phyloP scores from a whole-genome alignment of 2,113 vertebrate genomes.

The Paraplagusia blochii region DNA sequence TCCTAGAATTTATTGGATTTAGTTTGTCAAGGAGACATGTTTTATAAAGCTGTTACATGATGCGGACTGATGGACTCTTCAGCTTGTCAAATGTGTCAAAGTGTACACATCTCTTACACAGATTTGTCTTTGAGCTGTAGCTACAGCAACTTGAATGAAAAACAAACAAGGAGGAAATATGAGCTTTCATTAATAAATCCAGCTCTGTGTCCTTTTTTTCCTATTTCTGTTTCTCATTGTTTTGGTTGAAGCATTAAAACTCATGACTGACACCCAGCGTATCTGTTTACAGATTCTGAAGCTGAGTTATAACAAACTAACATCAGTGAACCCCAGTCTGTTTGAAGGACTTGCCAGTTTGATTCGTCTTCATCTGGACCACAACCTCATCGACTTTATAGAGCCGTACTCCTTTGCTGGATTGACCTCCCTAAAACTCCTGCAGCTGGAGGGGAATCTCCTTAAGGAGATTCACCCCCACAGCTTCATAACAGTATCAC shows the following conservation, averaged over 20 bases:
- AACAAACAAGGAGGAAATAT: no score
- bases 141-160: no score
- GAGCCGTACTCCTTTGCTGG: slow-evolving; percentile 78
- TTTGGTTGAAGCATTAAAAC: background rate
- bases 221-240: no score
- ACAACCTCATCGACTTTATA: slow-evolving; percentile 76
- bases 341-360: slow-evolving; percentile 72
- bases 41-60: background rate
- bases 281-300: slow-evolving; percentile 71
- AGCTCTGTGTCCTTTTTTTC: no score
- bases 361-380: slow-evolving; percentile 77
- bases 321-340: slow-evolving; percentile 55
- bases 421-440: slow-evolving; percentile 72
- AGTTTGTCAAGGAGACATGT: background rate
- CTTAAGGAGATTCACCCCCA: slow-evolving; percentile 77
- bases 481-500: slow-evolving; percentile 77
- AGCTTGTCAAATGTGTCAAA: no score
- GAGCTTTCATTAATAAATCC: no score
- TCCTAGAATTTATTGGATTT: background rate
- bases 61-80: no score
- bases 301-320: slow-evolving; percentile 81
- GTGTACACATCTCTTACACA: no score
- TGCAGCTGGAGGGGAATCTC: slow-evolving; percentile 78
- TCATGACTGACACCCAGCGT: background rate
- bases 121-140: no score